Percentiles rank a stretch among this genome's conserved stretches.
Evolutionary conservation across 2,113 vertebrate genomes (phyloP).

Genomic region (Melospiza melodia): DNA sequence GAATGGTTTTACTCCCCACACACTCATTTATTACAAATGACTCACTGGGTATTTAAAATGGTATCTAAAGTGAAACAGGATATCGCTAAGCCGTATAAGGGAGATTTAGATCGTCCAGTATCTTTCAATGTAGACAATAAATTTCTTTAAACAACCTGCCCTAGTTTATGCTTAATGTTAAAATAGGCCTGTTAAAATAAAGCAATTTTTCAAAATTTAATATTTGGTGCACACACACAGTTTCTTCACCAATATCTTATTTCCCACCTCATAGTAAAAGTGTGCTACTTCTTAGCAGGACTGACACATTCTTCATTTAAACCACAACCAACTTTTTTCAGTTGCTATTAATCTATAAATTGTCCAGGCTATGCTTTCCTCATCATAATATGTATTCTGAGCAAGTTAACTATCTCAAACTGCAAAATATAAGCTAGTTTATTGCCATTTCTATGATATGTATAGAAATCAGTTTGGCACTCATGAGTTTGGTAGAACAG

Average conservation of each 20-base stretch:
- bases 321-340: neutral
- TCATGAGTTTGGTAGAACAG: neutral
- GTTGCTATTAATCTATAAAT: neutral
- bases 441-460: neutral
- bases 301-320: conserved; percentile 2
- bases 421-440: neutral
- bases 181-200: neutral
- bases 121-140: neutral
- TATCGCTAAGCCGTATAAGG: neutral
- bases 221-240: neutral
- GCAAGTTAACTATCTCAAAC: neutral
- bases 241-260: neutral
- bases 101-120: neutral
- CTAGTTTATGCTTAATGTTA: neutral
- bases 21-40: neutral
- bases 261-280: neutral
- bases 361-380: neutral
- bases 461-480: neutral
- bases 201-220: neutral
- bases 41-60: neutral
- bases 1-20: neutral
- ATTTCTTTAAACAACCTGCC: neutral
- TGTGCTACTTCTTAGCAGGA: neutral
- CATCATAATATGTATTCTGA: neutral
- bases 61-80: neutral